Evolutionary conservation across 1,140 invertebrate genomes (phyloP), one percentile per base, ranked within the genome.

Genomic region (Microplitis demolitor): DNA sequence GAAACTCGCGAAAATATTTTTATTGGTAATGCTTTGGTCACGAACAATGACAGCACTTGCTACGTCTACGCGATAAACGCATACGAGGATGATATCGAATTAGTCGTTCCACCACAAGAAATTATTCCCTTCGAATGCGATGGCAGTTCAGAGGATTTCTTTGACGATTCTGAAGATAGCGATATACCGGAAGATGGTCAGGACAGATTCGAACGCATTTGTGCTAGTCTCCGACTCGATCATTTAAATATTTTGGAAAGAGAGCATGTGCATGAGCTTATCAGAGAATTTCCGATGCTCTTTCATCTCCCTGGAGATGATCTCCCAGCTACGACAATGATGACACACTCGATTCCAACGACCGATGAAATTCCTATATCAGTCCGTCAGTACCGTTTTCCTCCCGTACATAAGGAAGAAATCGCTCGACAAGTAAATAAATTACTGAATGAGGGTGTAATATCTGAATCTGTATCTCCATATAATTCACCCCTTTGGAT

Each of bases 391-490:
- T 24, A 24, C 2, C 24, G 24, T 24, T 24, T 24, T 24, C 24
- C 24, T 1, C 24, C 24, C 2, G 24, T 24, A 24, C 24, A 24
- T 24, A 24, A 24, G 24, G 24, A 24, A 24, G 24, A 24, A 24
- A 24, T 24, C 24, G 24, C 16, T 33, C 5, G 62, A 64, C 70
- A 72, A 35, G 14, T 72, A 2, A 61, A 69, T 4, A 62, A 73
- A 72, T 68, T 67, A 34, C n/a, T 72, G 24, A 14, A 67, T 2
- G n/a, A 72, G 1, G 62, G 35, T 50, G 31, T 72, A 13, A 72
- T 72, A 24, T 3, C 8, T 56, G 45, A 35, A 39, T 74, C 69
- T 13, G 37, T 53, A 0, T 63, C 61, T 3, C 61, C 61, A 3
- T 63, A 39, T n/a, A 63, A 63, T 63, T 63, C 61, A 24, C 24